Evolutionary conservation across 2,113 vertebrate genomes (phyloP).

Genomic region (Myotis davidii): DNA sequence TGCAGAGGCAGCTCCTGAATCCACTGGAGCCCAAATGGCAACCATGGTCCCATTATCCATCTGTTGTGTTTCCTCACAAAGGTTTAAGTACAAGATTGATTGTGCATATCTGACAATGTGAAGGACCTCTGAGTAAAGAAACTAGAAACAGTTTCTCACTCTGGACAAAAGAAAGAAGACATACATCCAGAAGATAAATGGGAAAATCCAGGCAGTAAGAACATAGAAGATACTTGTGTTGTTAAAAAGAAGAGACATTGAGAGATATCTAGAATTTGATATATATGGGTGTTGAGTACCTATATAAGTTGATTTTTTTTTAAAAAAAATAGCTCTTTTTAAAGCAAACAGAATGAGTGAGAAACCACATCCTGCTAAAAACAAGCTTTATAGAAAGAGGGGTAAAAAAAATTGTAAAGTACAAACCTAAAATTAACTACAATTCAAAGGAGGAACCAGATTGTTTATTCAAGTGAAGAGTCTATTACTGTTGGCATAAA

Average conservation of each 20-base stretch:
- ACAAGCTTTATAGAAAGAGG: background rate
- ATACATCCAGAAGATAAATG: conserved; percentile 34
- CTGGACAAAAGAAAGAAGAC: conserved; percentile 60
- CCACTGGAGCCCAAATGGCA: conserved; percentile 59
- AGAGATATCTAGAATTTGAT: conserved; percentile 27
- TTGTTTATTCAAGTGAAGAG: conserved; percentile 17
- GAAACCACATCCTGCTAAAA: background rate
- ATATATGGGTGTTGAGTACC: background rate
- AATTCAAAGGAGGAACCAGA: conserved; percentile 31
- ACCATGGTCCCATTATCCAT: conserved; percentile 70
- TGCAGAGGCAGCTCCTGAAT: conserved; percentile 37
- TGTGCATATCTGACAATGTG: conserved; percentile 67
- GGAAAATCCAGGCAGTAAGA: background rate
- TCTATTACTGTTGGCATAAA: conserved; percentile 36
- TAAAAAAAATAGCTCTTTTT: background rate
- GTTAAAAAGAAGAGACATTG: background rate
- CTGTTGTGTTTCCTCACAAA: conserved; percentile 74
- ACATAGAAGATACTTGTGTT: background rate
- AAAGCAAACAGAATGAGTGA: background rate
- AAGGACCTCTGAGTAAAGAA: conserved; percentile 58
- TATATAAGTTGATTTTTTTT: background rate
- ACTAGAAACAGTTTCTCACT: conserved; percentile 64
- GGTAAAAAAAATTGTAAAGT: background rate
- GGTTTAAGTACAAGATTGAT: conserved; percentile 76
- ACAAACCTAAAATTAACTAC: conserved; percentile 22